Percentiles rank a stretch among this genome's conserved stretches.
Evolutionary conservation across 2,888 invertebrate genomes (phyloP).

Genomic region (Halictus quadricinctus): DNA sequence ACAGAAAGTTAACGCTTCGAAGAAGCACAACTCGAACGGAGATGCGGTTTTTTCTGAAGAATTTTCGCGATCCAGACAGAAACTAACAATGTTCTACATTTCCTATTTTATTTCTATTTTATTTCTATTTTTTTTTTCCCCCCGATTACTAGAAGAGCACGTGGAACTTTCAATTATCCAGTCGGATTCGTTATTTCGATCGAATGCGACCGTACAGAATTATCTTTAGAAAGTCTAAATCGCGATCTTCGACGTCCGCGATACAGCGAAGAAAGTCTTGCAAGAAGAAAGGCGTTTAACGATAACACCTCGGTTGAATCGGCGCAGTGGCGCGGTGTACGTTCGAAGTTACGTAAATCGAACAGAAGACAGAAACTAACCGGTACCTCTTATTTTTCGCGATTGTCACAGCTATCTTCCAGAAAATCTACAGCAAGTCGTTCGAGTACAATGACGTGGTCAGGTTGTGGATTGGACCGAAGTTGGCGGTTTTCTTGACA

Average conservation of each 20-base stretch:
- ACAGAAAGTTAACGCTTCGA: background rate
- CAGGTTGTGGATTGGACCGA: constrained; percentile 90
- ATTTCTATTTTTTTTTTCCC: background rate
- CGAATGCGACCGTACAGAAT: background rate
- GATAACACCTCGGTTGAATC: background rate
- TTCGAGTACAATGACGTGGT: constrained; percentile 85
- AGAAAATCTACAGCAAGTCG: constrained; percentile 84
- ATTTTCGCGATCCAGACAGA: too few species aligned
- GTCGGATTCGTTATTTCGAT: background rate
- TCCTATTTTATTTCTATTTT: background rate
- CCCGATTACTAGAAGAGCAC: background rate
- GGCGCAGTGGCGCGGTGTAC: background rate
- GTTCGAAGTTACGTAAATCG: background rate
- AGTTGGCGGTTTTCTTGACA: constrained; percentile 88
- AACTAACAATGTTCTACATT: background rate
- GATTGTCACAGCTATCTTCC: constrained; percentile 87
- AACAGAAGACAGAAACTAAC: background rate
- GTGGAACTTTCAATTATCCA: background rate
- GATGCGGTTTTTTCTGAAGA: background rate
- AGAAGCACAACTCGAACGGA: background rate
- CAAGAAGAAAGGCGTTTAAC: background rate
- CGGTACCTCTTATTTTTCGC: background rate
- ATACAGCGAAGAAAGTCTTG: background rate
- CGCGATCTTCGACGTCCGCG: background rate
- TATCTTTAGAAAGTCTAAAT: background rate